Percentiles rank a stretch among this genome's conserved stretches.
Conservation (phyloP, 2,888 invertebrate genomes). For the Blastobasis lacticolella region DNA sequence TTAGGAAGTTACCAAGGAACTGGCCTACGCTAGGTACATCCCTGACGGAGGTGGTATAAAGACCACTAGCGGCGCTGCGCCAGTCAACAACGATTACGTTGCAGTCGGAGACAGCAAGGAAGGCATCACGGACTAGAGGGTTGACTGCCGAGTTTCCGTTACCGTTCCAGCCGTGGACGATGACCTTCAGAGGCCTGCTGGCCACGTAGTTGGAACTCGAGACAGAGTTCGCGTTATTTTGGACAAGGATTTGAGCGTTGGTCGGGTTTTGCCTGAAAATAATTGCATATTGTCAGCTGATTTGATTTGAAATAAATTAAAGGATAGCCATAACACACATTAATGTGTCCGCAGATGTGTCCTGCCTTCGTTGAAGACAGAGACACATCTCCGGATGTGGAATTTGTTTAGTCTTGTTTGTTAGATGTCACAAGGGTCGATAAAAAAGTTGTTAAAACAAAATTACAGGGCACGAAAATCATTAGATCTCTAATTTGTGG, state of each 20-base stretch:
- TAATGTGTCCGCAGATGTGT: too few species aligned
- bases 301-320: not conserved
- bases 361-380: not conserved
- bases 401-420: not conserved
- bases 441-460: not conserved
- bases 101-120: conserved; percentile 35
- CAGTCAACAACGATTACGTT: conserved; percentile 65
- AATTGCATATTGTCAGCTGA: not conserved
- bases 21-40: conserved; percentile 47
- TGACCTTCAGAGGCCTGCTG: conserved; percentile 32
- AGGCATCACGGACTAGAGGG: conserved; percentile 32
- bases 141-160: conserved; percentile 36
- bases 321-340: not conserved
- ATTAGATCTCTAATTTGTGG: too few species aligned
- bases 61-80: conserved; percentile 30
- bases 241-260: conserved; percentile 32
- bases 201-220: conserved; percentile 35
- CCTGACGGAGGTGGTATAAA: conserved; percentile 36
- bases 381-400: not conserved
- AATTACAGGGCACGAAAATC: not conserved
- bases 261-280: conserved; percentile 34
- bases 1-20: conserved; percentile 49
- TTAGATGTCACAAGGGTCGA: too few species aligned
- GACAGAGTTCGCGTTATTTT: conserved; percentile 38
- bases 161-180: conserved; percentile 53